These are phyloP conservation scores for Phenganax stokvisi DNA, from an alignment of 92 coral and sea anemone species.

Conservation along the genomic window DNA sequence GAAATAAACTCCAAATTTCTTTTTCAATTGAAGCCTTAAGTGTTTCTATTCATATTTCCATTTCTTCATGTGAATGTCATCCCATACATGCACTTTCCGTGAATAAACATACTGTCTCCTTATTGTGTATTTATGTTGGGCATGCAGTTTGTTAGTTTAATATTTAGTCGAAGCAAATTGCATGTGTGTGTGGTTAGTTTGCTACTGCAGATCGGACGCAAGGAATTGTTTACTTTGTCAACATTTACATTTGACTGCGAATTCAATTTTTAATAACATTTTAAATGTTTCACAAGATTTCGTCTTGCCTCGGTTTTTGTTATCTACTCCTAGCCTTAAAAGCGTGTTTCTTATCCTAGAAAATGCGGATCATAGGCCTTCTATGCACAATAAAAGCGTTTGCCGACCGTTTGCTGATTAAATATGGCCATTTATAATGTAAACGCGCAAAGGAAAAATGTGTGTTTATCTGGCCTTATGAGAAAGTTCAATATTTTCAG, in stretches of 20 bases:
- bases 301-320: neutral
- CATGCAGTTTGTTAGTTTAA: constrained; percentile 24
- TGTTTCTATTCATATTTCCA: neutral
- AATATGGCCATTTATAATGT: neutral
- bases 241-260: constrained; percentile 15
- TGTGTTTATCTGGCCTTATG: constrained; percentile 28
- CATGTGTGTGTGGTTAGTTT: constrained; percentile 20
- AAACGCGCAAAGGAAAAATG: constrained; percentile 4
- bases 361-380: neutral
- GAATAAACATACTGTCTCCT: neutral
- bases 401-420: neutral
- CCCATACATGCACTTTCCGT: neutral
- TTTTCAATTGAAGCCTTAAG: neutral
- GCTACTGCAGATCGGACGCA: constrained; percentile 4
- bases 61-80: neutral
- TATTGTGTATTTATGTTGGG: constrained; percentile 18
- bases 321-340: neutral
- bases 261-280: constrained; percentile 37
- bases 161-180: neutral
- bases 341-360: neutral
- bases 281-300: constrained; percentile 38
- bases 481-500: constrained; percentile 30
- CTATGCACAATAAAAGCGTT: neutral
- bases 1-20: too few relatives aligned
- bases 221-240: constrained; percentile 17